Evolutionary conservation across 2,113 vertebrate genomes (phyloP).

Genomic region (Sylvietta virens): DNA sequence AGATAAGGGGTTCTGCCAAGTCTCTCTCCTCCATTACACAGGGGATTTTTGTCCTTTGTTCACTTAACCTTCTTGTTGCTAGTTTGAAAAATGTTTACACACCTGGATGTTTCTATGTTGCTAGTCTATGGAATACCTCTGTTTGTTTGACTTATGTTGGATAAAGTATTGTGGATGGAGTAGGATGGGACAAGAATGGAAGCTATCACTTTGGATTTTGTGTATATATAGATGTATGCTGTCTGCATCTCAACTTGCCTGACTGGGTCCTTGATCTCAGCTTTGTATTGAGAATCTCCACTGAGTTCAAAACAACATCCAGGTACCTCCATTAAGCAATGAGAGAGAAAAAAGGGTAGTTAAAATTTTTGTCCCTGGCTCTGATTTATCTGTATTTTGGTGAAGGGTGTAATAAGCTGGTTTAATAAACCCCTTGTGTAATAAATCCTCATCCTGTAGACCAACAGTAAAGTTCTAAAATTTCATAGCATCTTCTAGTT

Average conservation of each 20-base stretch:
- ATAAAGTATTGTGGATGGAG: background rate
- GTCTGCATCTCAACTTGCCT: background rate
- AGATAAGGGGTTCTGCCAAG: background rate
- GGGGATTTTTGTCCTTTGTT: rapidly evolving
- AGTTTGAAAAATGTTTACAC: background rate
- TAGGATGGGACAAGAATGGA: background rate
- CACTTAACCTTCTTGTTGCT: background rate
- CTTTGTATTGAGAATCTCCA: background rate
- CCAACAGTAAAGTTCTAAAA: background rate
- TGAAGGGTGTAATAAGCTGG: background rate
- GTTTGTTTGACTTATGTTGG: background rate
- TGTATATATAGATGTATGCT: background rate
- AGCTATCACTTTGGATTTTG: background rate
- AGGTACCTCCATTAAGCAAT: background rate
- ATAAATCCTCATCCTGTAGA: background rate
- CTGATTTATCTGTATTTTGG: background rate
- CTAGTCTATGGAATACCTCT: background rate
- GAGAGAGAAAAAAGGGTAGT: background rate
- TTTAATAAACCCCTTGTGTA: background rate
- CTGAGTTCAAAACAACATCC: background rate
- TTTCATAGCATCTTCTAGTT: background rate
- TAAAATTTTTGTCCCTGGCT: background rate
- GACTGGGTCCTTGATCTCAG: background rate
- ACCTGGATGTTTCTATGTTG: background rate
- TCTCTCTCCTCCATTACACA: rapidly evolving